Evolutionary conservation across 2,113 vertebrate genomes (phyloP).

Genomic region (Fregetta grallaria): DNA sequence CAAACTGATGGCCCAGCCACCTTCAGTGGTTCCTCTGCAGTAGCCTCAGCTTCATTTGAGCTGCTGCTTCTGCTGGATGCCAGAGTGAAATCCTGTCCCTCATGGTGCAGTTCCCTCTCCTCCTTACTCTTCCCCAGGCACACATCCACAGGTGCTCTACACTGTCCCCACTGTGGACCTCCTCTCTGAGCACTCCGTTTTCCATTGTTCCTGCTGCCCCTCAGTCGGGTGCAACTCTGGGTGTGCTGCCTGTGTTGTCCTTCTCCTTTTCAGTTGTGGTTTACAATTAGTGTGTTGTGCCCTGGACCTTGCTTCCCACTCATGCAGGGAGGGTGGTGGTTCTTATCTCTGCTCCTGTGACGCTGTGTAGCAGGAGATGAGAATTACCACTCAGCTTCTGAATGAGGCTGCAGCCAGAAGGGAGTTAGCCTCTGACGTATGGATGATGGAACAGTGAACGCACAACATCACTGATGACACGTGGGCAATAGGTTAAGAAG

Average conservation of each 20-base stretch:
- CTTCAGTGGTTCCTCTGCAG: background rate
- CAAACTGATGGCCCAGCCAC: background rate
- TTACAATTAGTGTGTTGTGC: background rate
- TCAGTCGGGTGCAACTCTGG: background rate
- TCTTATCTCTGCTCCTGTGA: background rate
- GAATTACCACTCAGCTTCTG: background rate
- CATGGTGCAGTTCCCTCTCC: background rate
- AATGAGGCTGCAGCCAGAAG: slow-evolving; percentile 10
- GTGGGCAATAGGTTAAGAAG: slow-evolving; percentile 55
- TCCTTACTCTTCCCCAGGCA: background rate
- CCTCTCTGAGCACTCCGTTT: background rate
- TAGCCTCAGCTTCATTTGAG: background rate
- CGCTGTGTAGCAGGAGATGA: background rate
- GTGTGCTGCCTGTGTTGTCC: background rate
- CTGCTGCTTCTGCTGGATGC: background rate
- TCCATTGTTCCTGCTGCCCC: background rate
- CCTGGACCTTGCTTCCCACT: background rate
- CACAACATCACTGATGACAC: background rate
- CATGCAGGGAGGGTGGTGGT: background rate
- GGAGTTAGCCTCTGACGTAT: slow-evolving; percentile 10
- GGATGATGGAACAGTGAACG: background rate
- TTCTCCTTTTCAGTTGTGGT: background rate
- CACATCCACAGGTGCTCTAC: background rate
- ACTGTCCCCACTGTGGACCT: background rate
- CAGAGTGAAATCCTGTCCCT: background rate